Percentiles rank a stretch among this genome's conserved stretches.
phyloP scores from a whole-genome alignment of 2,888 invertebrate genomes.

The Diplazon laetatorius region DNA sequence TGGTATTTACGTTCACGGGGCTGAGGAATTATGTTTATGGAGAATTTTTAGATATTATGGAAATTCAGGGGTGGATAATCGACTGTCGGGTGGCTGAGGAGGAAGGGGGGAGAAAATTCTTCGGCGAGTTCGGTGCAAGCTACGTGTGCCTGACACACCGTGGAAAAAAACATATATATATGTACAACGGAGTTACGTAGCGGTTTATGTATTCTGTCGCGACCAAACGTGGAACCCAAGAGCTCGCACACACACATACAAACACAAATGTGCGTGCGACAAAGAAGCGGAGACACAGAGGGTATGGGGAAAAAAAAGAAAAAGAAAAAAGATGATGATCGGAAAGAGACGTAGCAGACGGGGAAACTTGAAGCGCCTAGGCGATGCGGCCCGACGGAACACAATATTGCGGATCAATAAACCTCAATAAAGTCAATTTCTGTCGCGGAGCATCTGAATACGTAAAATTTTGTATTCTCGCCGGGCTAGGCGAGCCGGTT shows the following conservation, averaged over 20 bases:
- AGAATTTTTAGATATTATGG: not conserved
- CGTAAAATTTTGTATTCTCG: constrained; percentile 82
- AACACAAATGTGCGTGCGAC: too few relatives aligned
- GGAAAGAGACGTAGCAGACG: constrained; percentile 20
- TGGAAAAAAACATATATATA: too few relatives aligned
- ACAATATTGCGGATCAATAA: constrained; percentile 82
- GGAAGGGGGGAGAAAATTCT: not conserved
- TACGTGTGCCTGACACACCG: not conserved
- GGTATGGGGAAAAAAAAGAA: too few relatives aligned
- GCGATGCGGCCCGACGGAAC: constrained; percentile 61
- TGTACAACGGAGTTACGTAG: not conserved
- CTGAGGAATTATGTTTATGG: too few relatives aligned
- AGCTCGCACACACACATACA: not conserved
- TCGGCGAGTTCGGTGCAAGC: not conserved
- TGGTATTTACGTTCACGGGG: too few relatives aligned
- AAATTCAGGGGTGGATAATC: too few relatives aligned
- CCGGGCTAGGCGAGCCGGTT: constrained; percentile 75
- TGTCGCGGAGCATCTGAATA: constrained; percentile 82
- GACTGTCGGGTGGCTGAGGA: too few relatives aligned
- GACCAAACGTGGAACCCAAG: not conserved
- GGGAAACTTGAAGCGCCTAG: constrained; percentile 26
- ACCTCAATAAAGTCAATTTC: constrained; percentile 83
- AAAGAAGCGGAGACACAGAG: constrained; percentile 12
- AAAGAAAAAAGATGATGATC: constrained; percentile 13
- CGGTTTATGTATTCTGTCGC: not conserved